These are phyloP conservation scores for Anoplophora glabripennis DNA, from an alignment of 1,140 invertebrate genomes.

Conservation along the genomic window DNA sequence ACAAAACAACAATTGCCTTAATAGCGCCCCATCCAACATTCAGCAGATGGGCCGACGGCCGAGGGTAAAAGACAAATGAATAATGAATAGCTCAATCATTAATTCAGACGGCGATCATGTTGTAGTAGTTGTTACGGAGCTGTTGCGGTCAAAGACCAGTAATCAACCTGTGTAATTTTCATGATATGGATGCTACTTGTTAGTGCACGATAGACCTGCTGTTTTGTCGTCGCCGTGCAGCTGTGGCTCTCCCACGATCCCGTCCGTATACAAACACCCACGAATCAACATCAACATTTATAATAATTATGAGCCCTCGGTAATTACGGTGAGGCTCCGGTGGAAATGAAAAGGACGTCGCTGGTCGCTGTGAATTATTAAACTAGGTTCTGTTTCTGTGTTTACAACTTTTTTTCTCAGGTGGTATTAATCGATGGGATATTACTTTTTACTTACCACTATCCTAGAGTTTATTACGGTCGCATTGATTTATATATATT, in stretches of 20 bases:
- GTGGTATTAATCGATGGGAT: too few relatives aligned
- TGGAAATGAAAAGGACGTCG: too few relatives aligned
- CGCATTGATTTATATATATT: too few relatives aligned
- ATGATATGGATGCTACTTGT: conserved; percentile 19
- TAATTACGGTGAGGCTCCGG: too few relatives aligned
- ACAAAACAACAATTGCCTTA: conserved; percentile 13
- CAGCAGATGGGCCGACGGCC: not conserved
- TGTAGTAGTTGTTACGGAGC: conserved; percentile 30
- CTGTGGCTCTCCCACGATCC: conserved; percentile 15
- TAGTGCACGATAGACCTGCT: conserved; percentile 6
- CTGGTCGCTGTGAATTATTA: too few relatives aligned
- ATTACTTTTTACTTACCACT: too few relatives aligned
- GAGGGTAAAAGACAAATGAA: conserved; percentile 6
- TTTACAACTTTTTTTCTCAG: too few relatives aligned
- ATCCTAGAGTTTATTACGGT: too few relatives aligned
- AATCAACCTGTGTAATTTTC: conserved; percentile 26
- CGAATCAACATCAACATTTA: conserved; percentile 13
- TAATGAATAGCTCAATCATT: conserved; percentile 19
- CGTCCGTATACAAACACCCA: conserved; percentile 18
- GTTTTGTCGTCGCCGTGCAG: conserved; percentile 1
- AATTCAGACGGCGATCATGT: conserved; percentile 25
- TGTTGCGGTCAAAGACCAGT: conserved; percentile 30
- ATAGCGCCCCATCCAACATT: conserved; percentile 1
- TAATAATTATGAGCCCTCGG: too few relatives aligned
- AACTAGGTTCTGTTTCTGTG: too few relatives aligned